Base-by-base conservation (phyloP, 30 jellyfish, hydroid and myxozoan species). In the Sanderia malayensis region DNA sequence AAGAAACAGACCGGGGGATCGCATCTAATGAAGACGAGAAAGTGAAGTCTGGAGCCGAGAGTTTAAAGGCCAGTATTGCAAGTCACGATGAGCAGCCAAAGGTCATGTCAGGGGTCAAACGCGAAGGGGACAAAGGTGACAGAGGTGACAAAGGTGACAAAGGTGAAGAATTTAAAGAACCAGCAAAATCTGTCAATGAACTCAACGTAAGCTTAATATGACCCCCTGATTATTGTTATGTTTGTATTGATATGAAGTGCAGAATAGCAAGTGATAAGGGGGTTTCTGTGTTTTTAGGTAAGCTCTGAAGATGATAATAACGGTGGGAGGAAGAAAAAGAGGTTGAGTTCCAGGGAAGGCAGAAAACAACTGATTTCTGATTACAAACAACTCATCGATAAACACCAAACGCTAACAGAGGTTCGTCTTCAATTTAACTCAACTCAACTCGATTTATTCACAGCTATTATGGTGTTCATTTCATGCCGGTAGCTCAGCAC, bases 371-470 rank as follows among this genome's bases (percentile, higher is more conserved):
- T 77, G 20, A 70, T 77, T 1, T 67, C 89, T 1, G 89, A 77
- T 46, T 77, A 77, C 67, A 65, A 37, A 24, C 81, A 77, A 77
- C 89, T 77, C 8, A 77, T 77, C 34, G 24, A 22, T 37, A 77
- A 44, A 30, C 89, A 77, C 59, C 89, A 77, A 33, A 21, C 28
- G 6, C 74, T 77, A n/a, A 63, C 81, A 0, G 89, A 63, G 89
- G 89, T 77, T 31, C 25, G 25, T 57, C n/a, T n/a, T n/a, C n/a
- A n/a, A n/a, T n/a, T n/a, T n/a, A n/a, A n/a, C n/a, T n/a, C n/a
- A n/a, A n/a, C n/a, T n/a, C n/a, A n/a, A n/a, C n/a, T n/a, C n/a
- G n/a, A n/a, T n/a, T n/a, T n/a, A n/a, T n/a, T n/a, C n/a, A n/a
- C n/a, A n/a, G n/a, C n/a, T n/a, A n/a, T n/a, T n/a, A n/a, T n/a